phyloP scores from a whole-genome alignment of 1,140 invertebrate genomes.

The Drosophila athabasca region DNA sequence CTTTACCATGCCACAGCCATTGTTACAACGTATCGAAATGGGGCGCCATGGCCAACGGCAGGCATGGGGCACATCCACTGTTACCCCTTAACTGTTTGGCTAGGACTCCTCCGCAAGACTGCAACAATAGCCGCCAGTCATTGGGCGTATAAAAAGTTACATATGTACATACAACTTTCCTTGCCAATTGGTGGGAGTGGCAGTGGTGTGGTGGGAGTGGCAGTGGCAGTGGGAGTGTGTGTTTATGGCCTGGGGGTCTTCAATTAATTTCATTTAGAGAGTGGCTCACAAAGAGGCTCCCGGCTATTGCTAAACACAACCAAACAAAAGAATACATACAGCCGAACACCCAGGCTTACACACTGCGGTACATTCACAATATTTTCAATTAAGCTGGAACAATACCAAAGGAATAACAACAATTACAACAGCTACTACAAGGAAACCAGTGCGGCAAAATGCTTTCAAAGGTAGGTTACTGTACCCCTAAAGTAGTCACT shows the following conservation, averaged over 20 bases:
- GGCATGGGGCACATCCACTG: not conserved
- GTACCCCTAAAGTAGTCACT: slow-evolving; percentile 12
- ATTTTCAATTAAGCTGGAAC: slow-evolving; percentile 80
- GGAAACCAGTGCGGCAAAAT: slow-evolving; percentile 25
- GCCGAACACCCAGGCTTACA: slow-evolving; percentile 9
- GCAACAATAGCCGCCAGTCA: slow-evolving; percentile 65
- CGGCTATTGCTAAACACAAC: slow-evolving; percentile 65
- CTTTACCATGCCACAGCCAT: slow-evolving; percentile 17
- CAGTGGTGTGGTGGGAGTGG: slow-evolving; percentile 3
- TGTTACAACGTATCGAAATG: slow-evolving; percentile 26
- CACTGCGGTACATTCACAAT: slow-evolving; percentile 57
- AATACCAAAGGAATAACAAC: slow-evolving; percentile 77
- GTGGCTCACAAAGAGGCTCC: slow-evolving; percentile 60
- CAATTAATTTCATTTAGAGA: slow-evolving; percentile 78
- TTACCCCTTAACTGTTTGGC: slow-evolving; percentile 11
- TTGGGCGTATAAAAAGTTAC: slow-evolving; percentile 69
- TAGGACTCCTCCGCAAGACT: slow-evolving; percentile 11
- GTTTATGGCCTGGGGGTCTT: slow-evolving; percentile 52
- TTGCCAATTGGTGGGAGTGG: slow-evolving; percentile 36
- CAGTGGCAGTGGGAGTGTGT: slow-evolving; percentile 9
- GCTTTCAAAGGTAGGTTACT: slow-evolving; percentile 34
- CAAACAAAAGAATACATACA: slow-evolving; percentile 47
- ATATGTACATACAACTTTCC: slow-evolving; percentile 44
- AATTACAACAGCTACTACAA: slow-evolving; percentile 61
- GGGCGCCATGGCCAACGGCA: slow-evolving; percentile 4